Conservation (phyloP, 2,797 vertebrate species). For the Gephyroberyx darwinii region DNA sequence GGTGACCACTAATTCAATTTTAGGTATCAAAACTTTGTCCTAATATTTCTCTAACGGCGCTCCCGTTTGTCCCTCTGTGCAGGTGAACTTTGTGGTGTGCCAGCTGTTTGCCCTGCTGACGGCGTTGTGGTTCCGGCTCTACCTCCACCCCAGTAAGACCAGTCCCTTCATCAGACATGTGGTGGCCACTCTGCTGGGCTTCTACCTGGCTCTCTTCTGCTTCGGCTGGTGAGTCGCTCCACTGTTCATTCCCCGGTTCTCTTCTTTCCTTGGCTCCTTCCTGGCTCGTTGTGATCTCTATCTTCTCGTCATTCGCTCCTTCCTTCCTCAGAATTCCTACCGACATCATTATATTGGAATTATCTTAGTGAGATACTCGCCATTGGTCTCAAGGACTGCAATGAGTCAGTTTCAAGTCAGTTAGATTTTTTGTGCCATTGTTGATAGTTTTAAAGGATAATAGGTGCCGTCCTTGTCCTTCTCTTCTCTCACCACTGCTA, state of each 20-base stretch:
- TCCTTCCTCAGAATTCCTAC: too few species aligned
- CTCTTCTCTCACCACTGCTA: slow-evolving; percentile 1
- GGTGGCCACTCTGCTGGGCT: slow-evolving; percentile 95
- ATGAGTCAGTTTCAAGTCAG: too few species aligned
- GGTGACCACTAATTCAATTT: neutral
- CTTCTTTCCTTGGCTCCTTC: neutral
- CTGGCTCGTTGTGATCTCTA: slow-evolving; percentile 11
- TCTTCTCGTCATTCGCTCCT: too few species aligned
- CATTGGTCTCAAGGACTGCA: too few species aligned
- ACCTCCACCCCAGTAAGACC: slow-evolving; percentile 96
- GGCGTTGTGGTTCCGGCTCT: slow-evolving; percentile 95
- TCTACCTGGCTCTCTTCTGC: slow-evolving; percentile 99
- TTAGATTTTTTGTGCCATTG: too few species aligned
- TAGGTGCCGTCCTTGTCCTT: neutral
- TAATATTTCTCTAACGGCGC: too few species aligned
- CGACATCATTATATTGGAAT: too few species aligned
- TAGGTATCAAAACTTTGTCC: too few species aligned
- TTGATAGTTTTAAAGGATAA: too few species aligned
- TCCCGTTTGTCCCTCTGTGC: slow-evolving; percentile 43
- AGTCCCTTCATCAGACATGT: slow-evolving; percentile 96
- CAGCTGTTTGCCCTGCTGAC: slow-evolving; percentile 96
- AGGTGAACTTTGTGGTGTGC: slow-evolving; percentile 99
- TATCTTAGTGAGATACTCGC: too few species aligned
- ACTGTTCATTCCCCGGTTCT: slow-evolving; percentile 15
- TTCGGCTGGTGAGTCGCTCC: slow-evolving; percentile 94